These are phyloP conservation scores for Zeus faber DNA, from an alignment of 2,113 vertebrate species.

Conservation along the genomic window DNA sequence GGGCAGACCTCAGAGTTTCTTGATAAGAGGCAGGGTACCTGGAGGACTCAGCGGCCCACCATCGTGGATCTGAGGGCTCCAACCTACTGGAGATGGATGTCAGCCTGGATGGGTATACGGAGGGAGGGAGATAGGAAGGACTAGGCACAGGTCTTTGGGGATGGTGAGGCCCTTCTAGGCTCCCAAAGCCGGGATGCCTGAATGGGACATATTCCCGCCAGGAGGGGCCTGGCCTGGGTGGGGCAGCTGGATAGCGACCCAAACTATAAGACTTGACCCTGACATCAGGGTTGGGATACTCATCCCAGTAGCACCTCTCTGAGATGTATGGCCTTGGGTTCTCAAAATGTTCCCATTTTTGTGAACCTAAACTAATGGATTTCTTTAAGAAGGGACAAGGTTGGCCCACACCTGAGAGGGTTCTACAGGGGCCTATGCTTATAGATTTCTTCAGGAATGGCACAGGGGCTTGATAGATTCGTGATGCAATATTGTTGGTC, in stretches of 20 bases:
- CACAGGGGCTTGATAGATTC: slow-evolving; percentile 68
- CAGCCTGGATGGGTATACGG: slow-evolving; percentile 54
- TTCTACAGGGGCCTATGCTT: slow-evolving; percentile 68
- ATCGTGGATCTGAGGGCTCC: slow-evolving; percentile 61
- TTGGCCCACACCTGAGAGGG: slow-evolving; percentile 55
- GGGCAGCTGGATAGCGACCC: slow-evolving; percentile 49
- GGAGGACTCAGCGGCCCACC: slow-evolving; percentile 64
- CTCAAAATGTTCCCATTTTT: slow-evolving; percentile 73
- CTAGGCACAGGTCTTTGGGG: slow-evolving; percentile 54
- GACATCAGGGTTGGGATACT: slow-evolving; percentile 59
- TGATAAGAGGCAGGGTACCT: slow-evolving; percentile 67
- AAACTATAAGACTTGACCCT: slow-evolving; percentile 70
- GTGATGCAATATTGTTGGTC: slow-evolving; percentile 66
- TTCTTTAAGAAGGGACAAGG: slow-evolving; percentile 72
- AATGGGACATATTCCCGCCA: slow-evolving; percentile 60
- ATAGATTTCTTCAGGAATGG: slow-evolving; percentile 75
- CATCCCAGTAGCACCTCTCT: slow-evolving; percentile 70
- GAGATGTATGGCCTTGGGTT: slow-evolving; percentile 65
- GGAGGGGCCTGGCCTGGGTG: slow-evolving; percentile 55
- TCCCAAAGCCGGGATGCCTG: slow-evolving; percentile 55
- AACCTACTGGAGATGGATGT: slow-evolving; percentile 44
- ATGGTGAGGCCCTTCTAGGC: slow-evolving; percentile 57
- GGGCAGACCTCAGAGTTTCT: slow-evolving; percentile 57
- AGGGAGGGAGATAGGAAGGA: slow-evolving; percentile 57
- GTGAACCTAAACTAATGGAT: slow-evolving; percentile 74